Evolutionary conservation across 2,113 vertebrate species (phyloP), one percentile per base, ranked within the genome.

Genomic region (Otocyon megalotis): DNA sequence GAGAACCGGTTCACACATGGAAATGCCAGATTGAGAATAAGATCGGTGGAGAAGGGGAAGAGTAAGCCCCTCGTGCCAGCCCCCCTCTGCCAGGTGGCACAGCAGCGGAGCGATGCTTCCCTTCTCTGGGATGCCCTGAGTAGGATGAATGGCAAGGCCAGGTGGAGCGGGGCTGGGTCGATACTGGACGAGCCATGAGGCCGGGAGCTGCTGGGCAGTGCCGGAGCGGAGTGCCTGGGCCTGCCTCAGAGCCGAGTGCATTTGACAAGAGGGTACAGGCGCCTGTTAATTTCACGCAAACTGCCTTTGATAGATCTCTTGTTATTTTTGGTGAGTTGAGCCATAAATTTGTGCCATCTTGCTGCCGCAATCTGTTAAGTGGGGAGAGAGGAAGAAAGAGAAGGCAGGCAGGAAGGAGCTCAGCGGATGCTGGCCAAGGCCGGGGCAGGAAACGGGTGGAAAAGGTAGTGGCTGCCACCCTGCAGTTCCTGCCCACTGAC

Each of bases 241-340:
- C 92, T 0, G 1, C 74, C 86, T 97, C 95, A 76, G 96, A 97
- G 84, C 24, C 0, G 2, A 93, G 26, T 71, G 54, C 71, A 10
- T 93, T 97, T 60, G 82, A 98, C 32, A 48, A 97, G 98, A 98
- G 98, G 96, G 93, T 93, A 94, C 94, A 87, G 97, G 50, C 65
- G 97, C 98, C 98, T 98, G 98, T 98, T 99, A 98, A 99, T 99
- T 99, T 99, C 99, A 99, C 98, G 97, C 98, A 98, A 97, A 98
- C 98, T 90, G 99, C 98, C 97, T 98, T 98, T 99, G 99, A 99
- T 98, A 98, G 98, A 99, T 99, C 98, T 97, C 98, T 98, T 99
- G 99, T 99, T 99, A 98, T 99, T 99, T 99, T 98, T 98, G 98
- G 98, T 99, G 98, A 99, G 99, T 98, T 76, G 97, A 98, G 98